phyloP scores from a whole-genome alignment of 2,797 vertebrate species.

The Pitangus sulphuratus region DNA sequence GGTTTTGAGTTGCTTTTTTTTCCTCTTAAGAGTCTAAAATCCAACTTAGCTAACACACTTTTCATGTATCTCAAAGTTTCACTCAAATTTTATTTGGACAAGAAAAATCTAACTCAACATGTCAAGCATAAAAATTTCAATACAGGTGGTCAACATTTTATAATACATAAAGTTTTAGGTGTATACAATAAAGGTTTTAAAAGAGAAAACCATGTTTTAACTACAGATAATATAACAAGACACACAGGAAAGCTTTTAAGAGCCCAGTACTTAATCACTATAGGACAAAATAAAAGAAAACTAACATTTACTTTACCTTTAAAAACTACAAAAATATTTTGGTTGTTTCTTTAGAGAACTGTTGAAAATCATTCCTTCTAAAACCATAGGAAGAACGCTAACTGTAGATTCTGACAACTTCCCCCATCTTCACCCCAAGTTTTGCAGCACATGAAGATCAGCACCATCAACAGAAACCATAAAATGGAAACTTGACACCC shows the following conservation, averaged over 20 bases:
- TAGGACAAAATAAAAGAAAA: neutral
- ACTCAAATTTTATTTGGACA: neutral
- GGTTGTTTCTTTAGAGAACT: neutral
- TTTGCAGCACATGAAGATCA: neutral
- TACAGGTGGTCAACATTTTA: neutral
- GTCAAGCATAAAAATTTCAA: neutral
- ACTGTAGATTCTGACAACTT: neutral
- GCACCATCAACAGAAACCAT: neutral
- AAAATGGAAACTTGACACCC: neutral
- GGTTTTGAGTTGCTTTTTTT: neutral
- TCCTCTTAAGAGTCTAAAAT: neutral
- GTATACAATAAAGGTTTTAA: neutral
- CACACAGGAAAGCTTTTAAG: neutral
- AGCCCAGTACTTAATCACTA: neutral
- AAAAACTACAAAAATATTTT: neutral
- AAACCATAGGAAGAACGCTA: neutral
- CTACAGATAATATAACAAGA: neutral
- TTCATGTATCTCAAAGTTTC: neutral
- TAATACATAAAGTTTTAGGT: neutral
- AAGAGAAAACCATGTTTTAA: neutral
- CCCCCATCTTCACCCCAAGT: neutral
- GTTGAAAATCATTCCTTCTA: neutral
- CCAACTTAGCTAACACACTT: neutral
- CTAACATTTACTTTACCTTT: neutral
- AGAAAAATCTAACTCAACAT: neutral